Evolutionary conservation across 1,140 invertebrate species (phyloP).

Genomic region (Procambarus clarkii): DNA sequence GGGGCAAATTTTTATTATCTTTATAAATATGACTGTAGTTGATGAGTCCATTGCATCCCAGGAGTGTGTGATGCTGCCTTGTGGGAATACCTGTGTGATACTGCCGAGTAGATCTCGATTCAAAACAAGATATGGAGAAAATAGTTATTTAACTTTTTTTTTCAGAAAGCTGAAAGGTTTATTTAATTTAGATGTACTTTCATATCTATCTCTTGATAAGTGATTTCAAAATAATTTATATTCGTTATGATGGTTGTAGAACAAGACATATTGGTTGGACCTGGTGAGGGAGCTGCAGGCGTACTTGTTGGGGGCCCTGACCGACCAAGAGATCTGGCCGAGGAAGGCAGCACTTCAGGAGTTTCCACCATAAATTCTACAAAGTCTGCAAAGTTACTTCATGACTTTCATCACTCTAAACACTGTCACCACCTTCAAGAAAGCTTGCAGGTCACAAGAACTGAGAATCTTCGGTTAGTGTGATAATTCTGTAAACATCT

Average conservation of each 20-base stretch:
- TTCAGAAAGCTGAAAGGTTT: too few species aligned
- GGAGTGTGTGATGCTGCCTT: too few species aligned
- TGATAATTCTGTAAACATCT: not conserved
- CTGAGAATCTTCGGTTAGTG: slow-evolving; percentile 78
- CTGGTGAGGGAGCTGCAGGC: slow-evolving; percentile 73
- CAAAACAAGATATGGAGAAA: too few species aligned
- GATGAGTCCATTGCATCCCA: too few species aligned
- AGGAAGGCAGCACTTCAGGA: slow-evolving; percentile 81
- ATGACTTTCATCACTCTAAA: slow-evolving; percentile 78
- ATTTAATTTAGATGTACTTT: not conserved
- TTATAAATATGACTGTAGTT: too few species aligned
- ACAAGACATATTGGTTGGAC: slow-evolving; percentile 69
- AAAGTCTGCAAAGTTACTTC: slow-evolving; percentile 73
- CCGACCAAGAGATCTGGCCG: slow-evolving; percentile 76
- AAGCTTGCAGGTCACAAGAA: slow-evolving; percentile 77
- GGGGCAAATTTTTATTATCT: too few species aligned
- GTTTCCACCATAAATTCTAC: slow-evolving; percentile 83
- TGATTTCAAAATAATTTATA: not conserved
- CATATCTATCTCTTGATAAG: not conserved
- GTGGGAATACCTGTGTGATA: too few species aligned
- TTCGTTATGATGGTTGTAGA: not conserved
- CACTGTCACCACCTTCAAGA: slow-evolving; percentile 75
- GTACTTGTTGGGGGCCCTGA: slow-evolving; percentile 75
- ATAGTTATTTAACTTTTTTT: too few species aligned
- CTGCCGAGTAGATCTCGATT: too few species aligned